Evolutionary conservation across 2,888 invertebrate genomes (phyloP).

Genomic region (Catonia carolina): DNA sequence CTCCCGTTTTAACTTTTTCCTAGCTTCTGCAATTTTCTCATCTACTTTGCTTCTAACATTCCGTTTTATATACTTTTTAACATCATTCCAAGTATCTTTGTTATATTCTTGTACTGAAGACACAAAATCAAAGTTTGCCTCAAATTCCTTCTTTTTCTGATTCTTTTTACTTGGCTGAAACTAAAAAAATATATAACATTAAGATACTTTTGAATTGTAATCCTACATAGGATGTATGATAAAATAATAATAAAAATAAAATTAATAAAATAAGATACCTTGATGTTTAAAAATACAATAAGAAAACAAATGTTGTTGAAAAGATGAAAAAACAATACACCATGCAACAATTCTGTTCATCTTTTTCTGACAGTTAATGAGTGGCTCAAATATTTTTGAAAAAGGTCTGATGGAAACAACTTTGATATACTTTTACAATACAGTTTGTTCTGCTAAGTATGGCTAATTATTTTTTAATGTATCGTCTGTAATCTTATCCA

Average conservation of each 20-base stretch:
- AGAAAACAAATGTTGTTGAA: background rate
- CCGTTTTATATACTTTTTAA: constrained; percentile 70
- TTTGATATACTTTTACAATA: background rate
- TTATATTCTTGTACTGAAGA: constrained; percentile 72
- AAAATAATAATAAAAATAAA: background rate
- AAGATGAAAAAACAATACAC: too few relatives aligned
- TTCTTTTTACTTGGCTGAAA: constrained; percentile 77
- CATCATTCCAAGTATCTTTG: constrained; percentile 71
- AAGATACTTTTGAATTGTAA: too few relatives aligned
- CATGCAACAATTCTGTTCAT: too few relatives aligned
- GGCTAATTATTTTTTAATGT: too few relatives aligned
- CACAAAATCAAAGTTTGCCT: constrained; percentile 74
- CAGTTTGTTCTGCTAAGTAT: background rate
- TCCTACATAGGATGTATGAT: too few relatives aligned
- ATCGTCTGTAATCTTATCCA: too few relatives aligned
- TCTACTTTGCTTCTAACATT: constrained; percentile 75
- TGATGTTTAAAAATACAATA: background rate
- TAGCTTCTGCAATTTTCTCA: constrained; percentile 66
- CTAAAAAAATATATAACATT: too few relatives aligned
- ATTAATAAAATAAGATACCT: background rate
- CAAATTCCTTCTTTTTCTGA: constrained; percentile 65
- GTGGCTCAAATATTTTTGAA: too few relatives aligned
- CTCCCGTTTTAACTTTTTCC: constrained; percentile 47
- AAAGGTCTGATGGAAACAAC: too few relatives aligned
- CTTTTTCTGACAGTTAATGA: too few relatives aligned